Conservation (phyloP, 2,797 vertebrate genomes). For the Erithacus rubecula region DNA sequence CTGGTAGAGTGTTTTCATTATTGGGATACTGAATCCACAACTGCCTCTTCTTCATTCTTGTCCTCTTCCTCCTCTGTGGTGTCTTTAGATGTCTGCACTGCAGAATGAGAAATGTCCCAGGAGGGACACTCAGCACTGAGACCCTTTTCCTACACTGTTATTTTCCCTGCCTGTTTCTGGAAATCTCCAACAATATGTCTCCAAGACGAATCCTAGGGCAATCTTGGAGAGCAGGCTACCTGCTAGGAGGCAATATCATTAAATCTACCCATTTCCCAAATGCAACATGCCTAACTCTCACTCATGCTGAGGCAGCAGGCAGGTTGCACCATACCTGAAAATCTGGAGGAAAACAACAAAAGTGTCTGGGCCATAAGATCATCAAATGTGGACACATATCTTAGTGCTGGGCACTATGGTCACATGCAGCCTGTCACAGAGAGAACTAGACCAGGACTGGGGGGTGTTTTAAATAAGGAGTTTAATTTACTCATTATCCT, state of each 20-base stretch:
- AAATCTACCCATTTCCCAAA: not conserved
- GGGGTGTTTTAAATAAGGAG: not conserved
- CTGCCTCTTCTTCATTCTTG: not conserved
- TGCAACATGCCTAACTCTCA: not conserved
- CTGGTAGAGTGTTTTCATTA: not conserved
- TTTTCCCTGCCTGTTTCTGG: not conserved
- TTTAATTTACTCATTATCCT: not conserved
- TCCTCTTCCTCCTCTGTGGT: not conserved
- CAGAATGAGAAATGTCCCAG: fast-evolving
- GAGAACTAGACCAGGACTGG: not conserved
- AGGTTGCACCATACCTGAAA: not conserved
- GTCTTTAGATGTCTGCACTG: not conserved
- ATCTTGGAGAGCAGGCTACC: not conserved
- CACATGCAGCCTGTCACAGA: not conserved
- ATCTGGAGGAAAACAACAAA: not conserved
- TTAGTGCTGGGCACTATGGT: not conserved
- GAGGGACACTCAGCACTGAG: fast-evolving
- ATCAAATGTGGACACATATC: not conserved
- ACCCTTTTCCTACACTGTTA: not conserved
- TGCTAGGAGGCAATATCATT: not conserved
- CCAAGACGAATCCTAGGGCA: not conserved
- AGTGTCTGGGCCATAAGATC: not conserved
- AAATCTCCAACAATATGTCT: not conserved
- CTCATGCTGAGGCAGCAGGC: fast-evolving
- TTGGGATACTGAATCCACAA: not conserved